These are phyloP conservation scores for Caerostris darwini DNA, from an alignment of 1,140 invertebrate genomes.

Conservation along the genomic window DNA sequence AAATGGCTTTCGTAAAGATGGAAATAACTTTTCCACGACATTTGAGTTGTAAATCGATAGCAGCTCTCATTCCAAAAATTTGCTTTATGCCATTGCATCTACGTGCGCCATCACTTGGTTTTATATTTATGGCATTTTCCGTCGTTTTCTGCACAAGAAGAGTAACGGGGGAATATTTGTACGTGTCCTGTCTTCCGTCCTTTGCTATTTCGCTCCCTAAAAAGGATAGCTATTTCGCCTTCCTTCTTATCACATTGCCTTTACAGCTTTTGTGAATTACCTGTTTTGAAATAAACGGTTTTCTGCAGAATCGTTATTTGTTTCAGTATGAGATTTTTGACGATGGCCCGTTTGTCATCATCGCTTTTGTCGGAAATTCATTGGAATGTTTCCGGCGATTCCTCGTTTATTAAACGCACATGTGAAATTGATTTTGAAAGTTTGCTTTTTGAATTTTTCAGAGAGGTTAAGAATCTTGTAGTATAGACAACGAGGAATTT, in stretches of 20 bases:
- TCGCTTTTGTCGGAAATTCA: constrained; percentile 19
- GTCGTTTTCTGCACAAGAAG: constrained; percentile 37
- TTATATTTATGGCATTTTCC: constrained; percentile 65
- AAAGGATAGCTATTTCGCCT: constrained; percentile 38
- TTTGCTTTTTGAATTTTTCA: constrained; percentile 8
- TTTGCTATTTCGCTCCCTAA: constrained; percentile 37
- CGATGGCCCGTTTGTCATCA: constrained; percentile 32
- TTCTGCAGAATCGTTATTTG: constrained; percentile 47
- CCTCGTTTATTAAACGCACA: constrained; percentile 23
- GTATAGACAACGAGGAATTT: no score
- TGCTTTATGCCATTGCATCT: constrained; percentile 44
- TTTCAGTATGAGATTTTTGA: constrained; percentile 36
- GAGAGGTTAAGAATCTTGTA: background rate
- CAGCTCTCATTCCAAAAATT: constrained; percentile 38
- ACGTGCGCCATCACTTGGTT: constrained; percentile 68
- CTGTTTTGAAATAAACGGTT: constrained; percentile 63
- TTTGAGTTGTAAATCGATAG: constrained; percentile 59
- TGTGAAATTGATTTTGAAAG: constrained; percentile 2
- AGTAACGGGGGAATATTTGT: constrained; percentile 52
- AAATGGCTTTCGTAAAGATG: constrained; percentile 70
- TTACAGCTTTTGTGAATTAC: constrained; percentile 14
- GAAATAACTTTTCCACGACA: constrained; percentile 70
- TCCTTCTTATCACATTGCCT: background rate
- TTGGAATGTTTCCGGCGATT: constrained; percentile 14
- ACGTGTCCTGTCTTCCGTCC: constrained; percentile 11